A percentile compares a stretch with the other conserved stretches of the same genome.
Conservation (phyloP, 2,113 vertebrate genomes). For the Ondatra zibethicus region DNA sequence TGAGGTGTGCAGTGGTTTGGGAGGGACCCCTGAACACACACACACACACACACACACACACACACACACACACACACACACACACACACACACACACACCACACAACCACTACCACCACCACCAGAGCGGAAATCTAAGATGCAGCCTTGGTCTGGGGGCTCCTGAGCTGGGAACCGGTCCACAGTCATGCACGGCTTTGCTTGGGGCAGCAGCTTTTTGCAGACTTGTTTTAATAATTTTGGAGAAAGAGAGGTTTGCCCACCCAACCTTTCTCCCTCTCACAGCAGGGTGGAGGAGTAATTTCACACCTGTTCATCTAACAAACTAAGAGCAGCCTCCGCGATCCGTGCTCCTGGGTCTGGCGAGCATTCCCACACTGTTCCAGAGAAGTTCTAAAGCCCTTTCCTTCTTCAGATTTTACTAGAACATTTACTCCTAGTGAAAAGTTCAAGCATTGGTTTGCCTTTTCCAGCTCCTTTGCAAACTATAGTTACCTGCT, state of each 20-base stretch:
- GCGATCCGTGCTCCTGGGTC: background rate
- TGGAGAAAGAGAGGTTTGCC: background rate
- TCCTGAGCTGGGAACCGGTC: background rate
- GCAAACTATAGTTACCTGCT: background rate
- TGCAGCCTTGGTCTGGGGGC: rapidly evolving
- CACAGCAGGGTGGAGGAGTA: background rate
- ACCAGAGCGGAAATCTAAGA: background rate
- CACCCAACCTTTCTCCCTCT: background rate
- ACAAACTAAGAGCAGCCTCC: background rate
- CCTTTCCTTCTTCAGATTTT: background rate
- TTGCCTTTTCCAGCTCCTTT: background rate
- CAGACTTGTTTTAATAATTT: background rate
- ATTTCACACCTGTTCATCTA: background rate
- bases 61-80: background rate
- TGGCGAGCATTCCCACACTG: background rate
- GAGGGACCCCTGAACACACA: background rate
- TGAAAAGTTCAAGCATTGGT: background rate
- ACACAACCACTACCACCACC: no score
- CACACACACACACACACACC: background rate
- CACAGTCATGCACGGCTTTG: background rate
- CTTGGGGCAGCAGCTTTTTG: background rate
- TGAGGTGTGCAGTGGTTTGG: constrained; percentile 89
- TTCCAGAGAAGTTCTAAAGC: background rate
- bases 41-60: background rate
- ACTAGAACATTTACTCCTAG: background rate